Base-by-base conservation (phyloP, 2,888 invertebrate species). In the Trissoscelio sp. region DNA sequence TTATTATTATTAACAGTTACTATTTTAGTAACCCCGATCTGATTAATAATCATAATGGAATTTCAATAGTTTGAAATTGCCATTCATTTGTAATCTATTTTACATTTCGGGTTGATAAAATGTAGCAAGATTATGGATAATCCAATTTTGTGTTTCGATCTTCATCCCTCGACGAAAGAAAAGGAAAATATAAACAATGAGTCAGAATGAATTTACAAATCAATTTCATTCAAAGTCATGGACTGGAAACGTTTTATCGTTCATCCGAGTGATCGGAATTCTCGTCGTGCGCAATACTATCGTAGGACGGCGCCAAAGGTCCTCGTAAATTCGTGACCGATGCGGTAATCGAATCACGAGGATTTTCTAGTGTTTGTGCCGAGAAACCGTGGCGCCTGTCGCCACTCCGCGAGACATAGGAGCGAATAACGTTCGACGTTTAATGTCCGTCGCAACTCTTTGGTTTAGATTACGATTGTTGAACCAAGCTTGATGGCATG, bases 391-490 rank as follows among this genome's bases (percentile, higher is more conserved):
- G 81, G 84, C 83, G 80, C 75, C 80, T 77, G 73, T 64, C 79
- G 82, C 55, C 79, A 73, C 75, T 64, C 69, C 79, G 72, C 73
- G 81, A 83, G 79, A 85, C 83, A 82, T 75, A 86, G 86, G 85
- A 84, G 80, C 85, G 87, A 86, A 88, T 88, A 88, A 87, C 87
- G 86, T 88, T 88, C 88, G 88, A 88, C 89, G 88, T 89, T 89
- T 89, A 88, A 88, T 89, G 89, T 87, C 85, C 85, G 83, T 83
- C 87, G 86, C 86, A 81, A 84, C 79, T 79, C 78, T 78, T 75
- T 55, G 79, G 72, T 72, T 79, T 73, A 64, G 69, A 77, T 79
- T 77, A 75, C 79, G 79, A 74, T 75, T 82, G 77, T 77, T 72
- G 82, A 77, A 44, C 77, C 73, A 28, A 64, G 79, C 69, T 79